phyloP scores from a whole-genome alignment of 2,888 invertebrate species.

The Lasioglossum lativentre region DNA sequence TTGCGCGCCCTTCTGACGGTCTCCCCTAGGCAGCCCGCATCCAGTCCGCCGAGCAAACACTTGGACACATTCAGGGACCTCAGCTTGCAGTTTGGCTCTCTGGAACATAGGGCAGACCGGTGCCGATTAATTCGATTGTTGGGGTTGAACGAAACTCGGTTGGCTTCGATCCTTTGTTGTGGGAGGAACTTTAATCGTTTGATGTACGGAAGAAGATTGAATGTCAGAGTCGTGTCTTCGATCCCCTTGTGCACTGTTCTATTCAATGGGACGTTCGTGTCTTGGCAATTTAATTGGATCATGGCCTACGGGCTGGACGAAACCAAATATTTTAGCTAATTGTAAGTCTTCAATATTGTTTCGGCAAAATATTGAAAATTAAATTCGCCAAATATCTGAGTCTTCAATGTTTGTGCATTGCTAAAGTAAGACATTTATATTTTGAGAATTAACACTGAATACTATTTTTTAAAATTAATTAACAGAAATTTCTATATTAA shows the following conservation, averaged over 20 bases:
- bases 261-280: too few relatives aligned
- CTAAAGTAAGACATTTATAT: too few relatives aligned
- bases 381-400: neutral
- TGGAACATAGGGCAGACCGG: constrained; percentile 64
- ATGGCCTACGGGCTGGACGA: neutral
- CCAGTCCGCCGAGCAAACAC: constrained; percentile 86
- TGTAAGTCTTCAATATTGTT: neutral
- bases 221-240: neutral
- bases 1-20: constrained; percentile 85
- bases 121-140: constrained; percentile 46
- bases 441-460: too few relatives aligned
- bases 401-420: neutral
- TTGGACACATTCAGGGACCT: constrained; percentile 86
- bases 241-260: neutral
- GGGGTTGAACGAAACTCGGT: neutral
- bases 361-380: neutral
- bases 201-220: neutral
- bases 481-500: too few relatives aligned
- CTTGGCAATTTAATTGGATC: neutral
- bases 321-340: neutral
- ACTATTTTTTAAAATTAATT: too few relatives aligned
- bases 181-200: neutral
- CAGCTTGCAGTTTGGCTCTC: constrained; percentile 85
- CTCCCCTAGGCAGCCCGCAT: constrained; percentile 86
- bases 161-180: neutral